Percentiles rank a stretch among this genome's conserved stretches.
phyloP scores from a whole-genome alignment of 30 jellyfish, hydroid and myxozoan genomes.

The Cassiopea andromeda region DNA sequence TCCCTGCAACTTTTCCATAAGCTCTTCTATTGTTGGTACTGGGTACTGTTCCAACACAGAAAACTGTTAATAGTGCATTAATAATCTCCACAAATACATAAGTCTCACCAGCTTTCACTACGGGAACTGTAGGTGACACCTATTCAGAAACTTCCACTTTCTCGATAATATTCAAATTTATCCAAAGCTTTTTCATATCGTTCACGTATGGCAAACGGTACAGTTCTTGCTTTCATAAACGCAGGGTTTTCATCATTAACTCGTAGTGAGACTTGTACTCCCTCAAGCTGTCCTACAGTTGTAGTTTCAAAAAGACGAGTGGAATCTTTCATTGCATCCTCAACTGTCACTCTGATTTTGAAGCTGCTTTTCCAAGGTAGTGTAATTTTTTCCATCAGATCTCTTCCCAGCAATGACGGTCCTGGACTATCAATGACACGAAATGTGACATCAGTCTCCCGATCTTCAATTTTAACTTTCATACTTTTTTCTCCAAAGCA shows the following conservation, averaged over 20 bases:
- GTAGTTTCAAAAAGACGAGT: slow-evolving; percentile 28
- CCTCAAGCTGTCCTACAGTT: slow-evolving; percentile 48
- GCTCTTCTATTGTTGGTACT: slow-evolving; percentile 47
- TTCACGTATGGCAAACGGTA: slow-evolving; percentile 43
- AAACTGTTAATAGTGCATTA: slow-evolving; percentile 10
- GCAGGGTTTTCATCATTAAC: slow-evolving; percentile 38
- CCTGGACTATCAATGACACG: slow-evolving; percentile 43
- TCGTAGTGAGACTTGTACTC: slow-evolving; percentile 41
- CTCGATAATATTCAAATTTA: slow-evolving; percentile 11
- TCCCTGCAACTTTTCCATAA: slow-evolving; percentile 35
- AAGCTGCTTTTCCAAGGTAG: slow-evolving; percentile 38
- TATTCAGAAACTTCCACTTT: slow-evolving; percentile 32
- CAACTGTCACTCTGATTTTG: slow-evolving; percentile 43
- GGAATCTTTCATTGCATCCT: slow-evolving; percentile 35
- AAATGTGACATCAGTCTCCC: slow-evolving; percentile 28
- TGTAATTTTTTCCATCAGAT: slow-evolving; percentile 34
- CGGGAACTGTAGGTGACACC: slow-evolving; percentile 48
- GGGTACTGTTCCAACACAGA: slow-evolving; percentile 34
- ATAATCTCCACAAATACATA: slow-evolving; percentile 35
- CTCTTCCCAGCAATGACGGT: slow-evolving; percentile 42
- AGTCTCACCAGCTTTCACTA: slow-evolving; percentile 27
- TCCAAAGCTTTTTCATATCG: slow-evolving; percentile 13
- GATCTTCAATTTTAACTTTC: slow-evolving; percentile 44
- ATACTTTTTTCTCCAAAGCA: slow-evolving; percentile 37
- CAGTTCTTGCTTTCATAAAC: slow-evolving; percentile 46